These are phyloP conservation scores for Vimba vimba DNA, from an alignment of 2,113 vertebrate species.

Conservation along the genomic window DNA sequence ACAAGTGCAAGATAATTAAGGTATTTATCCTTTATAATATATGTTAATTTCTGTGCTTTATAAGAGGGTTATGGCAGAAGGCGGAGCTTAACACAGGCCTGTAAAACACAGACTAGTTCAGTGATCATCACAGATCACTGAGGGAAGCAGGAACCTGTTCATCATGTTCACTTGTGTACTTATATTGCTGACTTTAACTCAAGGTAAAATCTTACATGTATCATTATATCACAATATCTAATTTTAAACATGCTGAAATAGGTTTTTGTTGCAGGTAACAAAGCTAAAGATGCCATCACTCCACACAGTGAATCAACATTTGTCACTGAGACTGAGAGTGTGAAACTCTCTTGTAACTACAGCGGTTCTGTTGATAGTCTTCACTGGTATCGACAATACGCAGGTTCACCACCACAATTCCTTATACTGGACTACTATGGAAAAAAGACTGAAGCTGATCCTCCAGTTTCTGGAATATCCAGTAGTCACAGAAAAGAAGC, in stretches of 20 bases:
- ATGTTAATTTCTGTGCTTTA: too few relatives aligned
- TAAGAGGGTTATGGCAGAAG: too few relatives aligned
- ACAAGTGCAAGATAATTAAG: too few relatives aligned
- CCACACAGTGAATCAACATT: neutral
- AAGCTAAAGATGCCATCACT: conserved; percentile 14
- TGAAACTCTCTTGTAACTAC: conserved; percentile 14
- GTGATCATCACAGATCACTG: neutral
- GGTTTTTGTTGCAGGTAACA: neutral
- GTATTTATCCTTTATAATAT: too few relatives aligned
- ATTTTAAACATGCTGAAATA: neutral
- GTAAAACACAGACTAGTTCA: neutral
- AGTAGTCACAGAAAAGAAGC: conserved; percentile 2
- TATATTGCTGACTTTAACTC: neutral
- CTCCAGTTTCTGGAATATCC: conserved; percentile 12
- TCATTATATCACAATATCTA: neutral
- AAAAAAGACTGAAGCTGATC: neutral
- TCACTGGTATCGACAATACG: conserved; percentile 36
- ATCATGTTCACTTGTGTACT: neutral
- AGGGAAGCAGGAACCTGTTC: neutral
- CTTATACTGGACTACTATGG: neutral
- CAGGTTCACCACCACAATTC: conserved; percentile 9
- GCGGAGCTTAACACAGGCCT: neutral
- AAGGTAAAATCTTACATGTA: neutral
- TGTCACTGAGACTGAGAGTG: neutral
- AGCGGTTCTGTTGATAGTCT: neutral